These are phyloP conservation scores for Callosobruchus maculatus DNA, from an alignment of 2,888 invertebrate genomes.

Conservation along the genomic window DNA sequence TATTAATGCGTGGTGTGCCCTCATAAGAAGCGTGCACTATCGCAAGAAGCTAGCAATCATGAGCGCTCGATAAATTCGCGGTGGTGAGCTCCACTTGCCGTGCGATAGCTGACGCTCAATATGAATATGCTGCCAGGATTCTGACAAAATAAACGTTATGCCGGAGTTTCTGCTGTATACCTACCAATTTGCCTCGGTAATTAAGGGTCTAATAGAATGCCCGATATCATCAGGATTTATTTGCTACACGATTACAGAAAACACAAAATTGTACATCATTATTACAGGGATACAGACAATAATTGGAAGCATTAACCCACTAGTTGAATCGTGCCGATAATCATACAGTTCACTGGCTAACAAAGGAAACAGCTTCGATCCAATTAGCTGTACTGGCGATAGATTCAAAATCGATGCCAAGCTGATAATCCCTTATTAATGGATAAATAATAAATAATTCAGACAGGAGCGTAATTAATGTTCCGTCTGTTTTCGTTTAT, in stretches of 20 bases:
- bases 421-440: slow-evolving; percentile 25
- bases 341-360: background rate
- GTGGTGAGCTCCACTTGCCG: too few species aligned
- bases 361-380: background rate
- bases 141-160: too few species aligned
- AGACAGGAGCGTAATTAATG: slow-evolving; percentile 22
- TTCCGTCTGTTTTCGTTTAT: slow-evolving; percentile 17
- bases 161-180: too few species aligned
- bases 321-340: background rate
- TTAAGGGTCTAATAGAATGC: background rate
- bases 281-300: background rate
- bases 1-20: too few species aligned
- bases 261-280: background rate
- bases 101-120: too few species aligned
- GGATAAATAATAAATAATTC: slow-evolving; percentile 28
- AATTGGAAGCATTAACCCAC: background rate
- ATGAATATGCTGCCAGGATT: too few species aligned
- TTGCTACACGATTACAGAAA: background rate
- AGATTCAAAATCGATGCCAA: background rate
- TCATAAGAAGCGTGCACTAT: too few species aligned
- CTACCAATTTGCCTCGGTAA: background rate
- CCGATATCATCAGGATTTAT: background rate
- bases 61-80: too few species aligned
- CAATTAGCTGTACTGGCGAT: background rate
- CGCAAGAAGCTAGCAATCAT: too few species aligned